Evolutionary conservation across 2,888 invertebrate genomes (phyloP).

Genomic region (Sceliomorpha sp.): DNA sequence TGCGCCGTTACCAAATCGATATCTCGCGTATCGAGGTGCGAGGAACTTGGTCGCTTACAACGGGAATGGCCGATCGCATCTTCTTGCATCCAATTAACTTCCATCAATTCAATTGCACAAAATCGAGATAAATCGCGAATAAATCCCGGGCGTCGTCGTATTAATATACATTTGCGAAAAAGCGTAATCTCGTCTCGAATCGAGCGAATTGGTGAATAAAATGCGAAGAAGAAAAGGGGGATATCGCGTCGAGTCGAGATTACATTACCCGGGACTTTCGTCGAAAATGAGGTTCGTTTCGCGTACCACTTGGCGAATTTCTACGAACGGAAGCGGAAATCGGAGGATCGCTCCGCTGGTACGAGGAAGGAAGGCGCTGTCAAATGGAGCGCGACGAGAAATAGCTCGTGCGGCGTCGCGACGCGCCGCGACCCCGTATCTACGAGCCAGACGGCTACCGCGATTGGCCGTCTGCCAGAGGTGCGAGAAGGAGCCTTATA

Average conservation of each 20-base stretch:
- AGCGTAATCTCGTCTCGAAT: too few species aligned
- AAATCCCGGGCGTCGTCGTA: too few species aligned
- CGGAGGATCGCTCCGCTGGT: constrained; percentile 30
- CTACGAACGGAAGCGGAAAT: constrained; percentile 35
- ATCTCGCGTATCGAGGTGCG: too few species aligned
- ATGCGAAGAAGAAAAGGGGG: too few species aligned
- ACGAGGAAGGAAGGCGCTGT: constrained; percentile 60
- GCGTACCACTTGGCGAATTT: constrained; percentile 2
- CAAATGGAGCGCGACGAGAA: constrained; percentile 46
- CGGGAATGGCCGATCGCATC: too few species aligned
- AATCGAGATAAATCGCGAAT: too few species aligned
- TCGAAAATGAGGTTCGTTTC: not conserved
- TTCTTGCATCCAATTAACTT: too few species aligned
- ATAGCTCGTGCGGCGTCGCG: constrained; percentile 46
- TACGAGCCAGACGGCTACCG: constrained; percentile 28
- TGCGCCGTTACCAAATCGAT: too few species aligned
- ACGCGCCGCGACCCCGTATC: constrained; percentile 30
- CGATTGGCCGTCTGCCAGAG: constrained; percentile 37
- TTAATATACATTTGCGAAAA: too few species aligned
- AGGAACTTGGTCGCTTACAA: too few species aligned
- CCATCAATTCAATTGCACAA: too few species aligned
- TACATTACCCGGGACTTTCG: not conserved
- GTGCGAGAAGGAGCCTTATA: constrained; percentile 30
- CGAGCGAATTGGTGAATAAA: too few species aligned
- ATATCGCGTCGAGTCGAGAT: constrained; percentile 7